Conservation (phyloP, 1,140 invertebrate species). For the Frieseomelitta varia region DNA sequence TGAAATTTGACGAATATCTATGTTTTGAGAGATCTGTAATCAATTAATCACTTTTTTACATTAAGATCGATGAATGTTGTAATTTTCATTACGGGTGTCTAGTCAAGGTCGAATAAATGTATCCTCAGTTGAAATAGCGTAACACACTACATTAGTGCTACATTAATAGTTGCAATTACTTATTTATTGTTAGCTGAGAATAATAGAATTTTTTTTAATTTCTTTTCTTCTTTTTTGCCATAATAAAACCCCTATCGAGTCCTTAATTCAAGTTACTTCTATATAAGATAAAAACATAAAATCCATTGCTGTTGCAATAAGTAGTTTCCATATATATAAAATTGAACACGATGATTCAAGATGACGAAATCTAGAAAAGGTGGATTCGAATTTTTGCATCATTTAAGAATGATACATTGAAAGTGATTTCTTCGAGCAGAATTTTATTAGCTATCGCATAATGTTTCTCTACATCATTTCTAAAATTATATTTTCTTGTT, state of each 20-base stretch:
- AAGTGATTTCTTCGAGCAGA: neutral
- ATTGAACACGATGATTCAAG: neutral
- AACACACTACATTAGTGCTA: neutral
- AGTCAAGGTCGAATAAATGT: constrained; percentile 19
- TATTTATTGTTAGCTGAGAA: neutral
- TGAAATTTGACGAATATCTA: neutral
- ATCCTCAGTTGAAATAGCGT: neutral
- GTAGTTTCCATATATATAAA: neutral
- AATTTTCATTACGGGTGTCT: neutral
- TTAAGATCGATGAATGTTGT: neutral
- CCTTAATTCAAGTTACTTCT: neutral
- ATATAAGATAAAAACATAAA: neutral
- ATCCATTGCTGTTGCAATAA: neutral
- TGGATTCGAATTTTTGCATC: neutral
- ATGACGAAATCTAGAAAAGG: neutral
- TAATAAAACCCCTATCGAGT: neutral
- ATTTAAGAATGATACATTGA: neutral
- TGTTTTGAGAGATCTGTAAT: constrained; percentile 9
- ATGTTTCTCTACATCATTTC: neutral
- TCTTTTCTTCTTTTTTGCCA: neutral
- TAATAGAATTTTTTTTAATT: constrained; percentile 4
- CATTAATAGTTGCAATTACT: neutral
- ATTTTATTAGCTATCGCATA: neutral
- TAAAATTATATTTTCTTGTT: neutral
- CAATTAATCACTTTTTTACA: constrained; percentile 15